These are phyloP conservation scores for Saccostrea glomerata DNA, from an alignment of 1,140 invertebrate genomes.

Conservation along the genomic window DNA sequence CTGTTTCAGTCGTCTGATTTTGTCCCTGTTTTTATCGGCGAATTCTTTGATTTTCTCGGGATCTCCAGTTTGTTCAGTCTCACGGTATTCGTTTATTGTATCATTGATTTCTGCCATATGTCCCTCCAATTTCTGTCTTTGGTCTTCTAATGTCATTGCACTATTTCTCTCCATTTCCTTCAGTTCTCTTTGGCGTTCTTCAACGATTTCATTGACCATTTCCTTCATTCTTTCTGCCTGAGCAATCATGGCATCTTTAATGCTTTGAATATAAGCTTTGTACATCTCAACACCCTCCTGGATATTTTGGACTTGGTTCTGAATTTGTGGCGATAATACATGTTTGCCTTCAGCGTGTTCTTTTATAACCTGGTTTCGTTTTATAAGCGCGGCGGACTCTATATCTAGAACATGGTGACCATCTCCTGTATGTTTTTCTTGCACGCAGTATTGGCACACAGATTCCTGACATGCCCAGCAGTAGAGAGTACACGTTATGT, in stretches of 20 bases:
- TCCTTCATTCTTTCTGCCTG: background rate
- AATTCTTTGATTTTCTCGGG: slow-evolving; percentile 2
- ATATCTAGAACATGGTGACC: background rate
- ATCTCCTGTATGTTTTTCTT: background rate
- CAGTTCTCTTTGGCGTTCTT: background rate
- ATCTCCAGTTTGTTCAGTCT: background rate
- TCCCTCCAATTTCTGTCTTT: slow-evolving; percentile 18
- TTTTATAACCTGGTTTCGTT: background rate
- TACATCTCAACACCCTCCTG: background rate
- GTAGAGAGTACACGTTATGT: background rate
- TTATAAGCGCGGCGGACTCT: background rate
- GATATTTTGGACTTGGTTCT: background rate
- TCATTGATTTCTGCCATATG: background rate
- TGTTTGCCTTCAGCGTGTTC: background rate
- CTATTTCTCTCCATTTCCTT: background rate
- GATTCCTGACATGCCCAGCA: background rate
- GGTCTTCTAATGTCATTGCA: background rate
- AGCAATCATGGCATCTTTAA: slow-evolving; percentile 7
- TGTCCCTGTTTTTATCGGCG: slow-evolving; percentile 14
- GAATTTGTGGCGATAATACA: background rate
- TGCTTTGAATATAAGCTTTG: slow-evolving; percentile 3
- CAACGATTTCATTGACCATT: slow-evolving; percentile 18
- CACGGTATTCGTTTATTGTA: slow-evolving; percentile 2
- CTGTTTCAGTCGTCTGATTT: slow-evolving; percentile 7
- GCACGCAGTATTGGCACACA: background rate